Evolutionary conservation across 2,888 invertebrate genomes (phyloP), one percentile per base, ranked within the genome.

Genomic region (Mythimna vitellina): DNA sequence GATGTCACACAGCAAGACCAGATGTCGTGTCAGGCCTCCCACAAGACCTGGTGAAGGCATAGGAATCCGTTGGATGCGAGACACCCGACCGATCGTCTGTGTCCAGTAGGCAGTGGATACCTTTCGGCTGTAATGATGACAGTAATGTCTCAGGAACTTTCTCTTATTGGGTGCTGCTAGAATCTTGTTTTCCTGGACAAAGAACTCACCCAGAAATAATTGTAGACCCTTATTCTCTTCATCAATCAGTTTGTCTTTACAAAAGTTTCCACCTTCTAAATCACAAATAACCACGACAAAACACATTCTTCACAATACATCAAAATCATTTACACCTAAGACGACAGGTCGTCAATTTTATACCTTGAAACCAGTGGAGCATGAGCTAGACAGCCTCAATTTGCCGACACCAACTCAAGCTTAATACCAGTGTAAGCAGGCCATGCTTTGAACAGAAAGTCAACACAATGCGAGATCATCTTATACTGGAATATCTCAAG

Each of bases 321-420:
- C 64, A 72, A 58, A 65, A 80, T 81, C 67, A 82, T 72, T 68
- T 67, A 60, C 78, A 68, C 67, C n/a, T 64, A 25, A 58, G 49
- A 22, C 5, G 57, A 68, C 82, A 62, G 46, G 22, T 63, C 49
- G 32, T 65, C 25, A 60, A 7, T 63, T 77, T 78, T 80, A 66
- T 65, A 56, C 29, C 42, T 32, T 17, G 25, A 57, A 62, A 12
- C 25, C 29, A 73, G 46, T 56, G 49, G 65, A 6, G 53, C 54
- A 68, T 58, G 20, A 65, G 10, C 22, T 22, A 68, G 67, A 70
- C 56, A 58, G 35, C 42, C 65, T 64, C 57, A 75, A 75, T 66
- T 64, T 10, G 56, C 66, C 57, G 32, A 62, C 62, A 65, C 63
- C 61, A 17, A n/a, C 17, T 54, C 5, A 5, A 46, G 9, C 22